These are phyloP conservation scores for Canis aureus DNA, from an alignment of 2,113 vertebrate genomes.

Conservation along the genomic window DNA sequence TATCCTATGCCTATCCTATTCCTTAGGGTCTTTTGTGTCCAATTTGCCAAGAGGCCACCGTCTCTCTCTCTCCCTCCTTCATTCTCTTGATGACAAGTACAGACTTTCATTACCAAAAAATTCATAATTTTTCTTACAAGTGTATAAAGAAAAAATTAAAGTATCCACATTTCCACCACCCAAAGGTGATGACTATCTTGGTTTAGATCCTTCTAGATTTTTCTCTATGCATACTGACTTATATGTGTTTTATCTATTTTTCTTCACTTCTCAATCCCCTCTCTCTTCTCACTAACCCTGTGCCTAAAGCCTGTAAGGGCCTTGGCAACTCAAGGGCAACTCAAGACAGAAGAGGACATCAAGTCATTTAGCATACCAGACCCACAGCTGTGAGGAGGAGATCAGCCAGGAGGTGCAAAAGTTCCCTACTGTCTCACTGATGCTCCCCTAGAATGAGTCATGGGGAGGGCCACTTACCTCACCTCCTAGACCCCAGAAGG, in stretches of 20 bases:
- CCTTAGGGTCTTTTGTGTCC: neutral
- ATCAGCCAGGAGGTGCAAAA: neutral
- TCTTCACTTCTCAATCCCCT: neutral
- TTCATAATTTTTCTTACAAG: neutral
- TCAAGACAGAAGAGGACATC: neutral
- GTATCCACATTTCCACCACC: neutral
- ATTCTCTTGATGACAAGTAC: neutral
- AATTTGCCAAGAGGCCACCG: no score
- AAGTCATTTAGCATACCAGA: neutral
- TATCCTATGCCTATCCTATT: neutral
- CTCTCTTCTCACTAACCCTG: neutral
- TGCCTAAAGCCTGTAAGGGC: neutral
- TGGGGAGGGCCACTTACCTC: fast-evolving
- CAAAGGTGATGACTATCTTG: neutral
- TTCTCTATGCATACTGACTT: neutral
- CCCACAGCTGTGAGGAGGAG: neutral
- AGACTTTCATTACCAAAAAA: neutral
- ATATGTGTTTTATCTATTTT: neutral
- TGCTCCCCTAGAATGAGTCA: neutral
- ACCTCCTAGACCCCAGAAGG: neutral
- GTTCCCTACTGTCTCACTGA: neutral
- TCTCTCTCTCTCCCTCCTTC: neutral
- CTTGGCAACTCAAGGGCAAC: neutral
- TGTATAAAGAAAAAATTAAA: neutral
- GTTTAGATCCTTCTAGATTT: neutral